A percentile compares a stretch with the other conserved stretches of the same genome.
Evolutionary conservation across 2,797 vertebrate genomes (phyloP).

Genomic region (Glossophaga mutica): DNA sequence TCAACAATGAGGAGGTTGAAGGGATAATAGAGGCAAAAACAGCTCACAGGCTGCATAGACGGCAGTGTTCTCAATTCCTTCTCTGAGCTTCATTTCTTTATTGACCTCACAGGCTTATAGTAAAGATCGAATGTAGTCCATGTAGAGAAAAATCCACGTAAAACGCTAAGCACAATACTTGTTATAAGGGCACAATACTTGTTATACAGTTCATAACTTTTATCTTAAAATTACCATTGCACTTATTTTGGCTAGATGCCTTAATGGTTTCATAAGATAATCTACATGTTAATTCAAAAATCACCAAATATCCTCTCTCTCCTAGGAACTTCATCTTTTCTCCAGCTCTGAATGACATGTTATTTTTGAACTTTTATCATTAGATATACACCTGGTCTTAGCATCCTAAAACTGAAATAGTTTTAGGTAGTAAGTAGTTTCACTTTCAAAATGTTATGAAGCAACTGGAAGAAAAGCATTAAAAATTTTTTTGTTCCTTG

Average conservation of each 20-base stretch:
- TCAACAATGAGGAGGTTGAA: background rate
- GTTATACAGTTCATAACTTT: background rate
- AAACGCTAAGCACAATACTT: background rate
- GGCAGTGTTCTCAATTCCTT: background rate
- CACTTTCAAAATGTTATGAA: background rate
- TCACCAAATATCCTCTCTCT: background rate
- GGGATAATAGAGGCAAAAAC: background rate
- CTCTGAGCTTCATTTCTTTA: background rate
- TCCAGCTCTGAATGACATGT: background rate
- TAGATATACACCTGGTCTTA: background rate
- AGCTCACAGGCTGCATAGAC: background rate
- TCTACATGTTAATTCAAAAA: background rate
- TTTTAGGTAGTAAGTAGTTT: background rate
- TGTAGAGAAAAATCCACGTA: background rate
- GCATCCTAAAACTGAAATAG: background rate
- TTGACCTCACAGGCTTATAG: background rate
- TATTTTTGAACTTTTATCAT: conserved; percentile 24
- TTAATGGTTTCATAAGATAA: background rate
- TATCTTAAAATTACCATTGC: background rate
- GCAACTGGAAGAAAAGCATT: background rate
- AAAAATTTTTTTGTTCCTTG: background rate
- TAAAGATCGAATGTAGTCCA: background rate
- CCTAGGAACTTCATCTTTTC: background rate
- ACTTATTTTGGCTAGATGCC: background rate
- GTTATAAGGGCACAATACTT: background rate